Conservation (phyloP, 2,113 vertebrate species). For the Puma concolor region DNA sequence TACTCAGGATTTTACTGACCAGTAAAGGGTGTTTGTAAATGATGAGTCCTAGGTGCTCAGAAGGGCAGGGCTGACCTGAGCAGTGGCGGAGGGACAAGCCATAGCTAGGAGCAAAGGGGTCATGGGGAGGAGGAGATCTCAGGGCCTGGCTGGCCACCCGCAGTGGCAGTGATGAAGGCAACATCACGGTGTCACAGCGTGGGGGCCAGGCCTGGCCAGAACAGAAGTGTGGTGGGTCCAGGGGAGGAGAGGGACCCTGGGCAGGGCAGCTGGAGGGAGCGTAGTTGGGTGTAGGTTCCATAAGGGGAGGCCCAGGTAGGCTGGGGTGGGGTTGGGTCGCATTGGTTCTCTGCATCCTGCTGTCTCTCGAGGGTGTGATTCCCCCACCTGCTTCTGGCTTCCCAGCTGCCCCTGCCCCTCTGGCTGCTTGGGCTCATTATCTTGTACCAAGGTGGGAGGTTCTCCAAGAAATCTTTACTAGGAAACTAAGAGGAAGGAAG, state of each 20-base stretch:
- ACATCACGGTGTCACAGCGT: not conserved
- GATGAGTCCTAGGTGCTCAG: not conserved
- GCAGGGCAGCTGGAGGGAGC: not conserved
- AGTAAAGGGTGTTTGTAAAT: not conserved
- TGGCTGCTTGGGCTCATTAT: not conserved
- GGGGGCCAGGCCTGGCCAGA: not conserved
- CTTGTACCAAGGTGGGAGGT: not conserved
- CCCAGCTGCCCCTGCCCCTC: not conserved
- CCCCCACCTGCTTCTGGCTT: not conserved
- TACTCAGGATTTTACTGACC: not conserved
- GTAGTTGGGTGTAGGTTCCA: not conserved
- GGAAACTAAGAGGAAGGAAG: constrained; percentile 22
- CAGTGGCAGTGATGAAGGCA: not conserved
- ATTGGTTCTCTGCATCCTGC: not conserved
- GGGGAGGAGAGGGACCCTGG: not conserved
- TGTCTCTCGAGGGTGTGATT: not conserved
- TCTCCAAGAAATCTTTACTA: not conserved
- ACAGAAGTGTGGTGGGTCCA: not conserved
- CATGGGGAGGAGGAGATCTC: not conserved
- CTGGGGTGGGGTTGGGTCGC: not conserved
- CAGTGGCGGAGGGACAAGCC: not conserved
- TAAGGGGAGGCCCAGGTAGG: not conserved
- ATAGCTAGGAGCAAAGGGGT: not conserved
- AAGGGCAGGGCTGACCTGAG: not conserved
- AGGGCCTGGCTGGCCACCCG: not conserved